Evolutionary conservation across 2,888 invertebrate species (phyloP).

Genomic region (Chymomyza procnemis): DNA sequence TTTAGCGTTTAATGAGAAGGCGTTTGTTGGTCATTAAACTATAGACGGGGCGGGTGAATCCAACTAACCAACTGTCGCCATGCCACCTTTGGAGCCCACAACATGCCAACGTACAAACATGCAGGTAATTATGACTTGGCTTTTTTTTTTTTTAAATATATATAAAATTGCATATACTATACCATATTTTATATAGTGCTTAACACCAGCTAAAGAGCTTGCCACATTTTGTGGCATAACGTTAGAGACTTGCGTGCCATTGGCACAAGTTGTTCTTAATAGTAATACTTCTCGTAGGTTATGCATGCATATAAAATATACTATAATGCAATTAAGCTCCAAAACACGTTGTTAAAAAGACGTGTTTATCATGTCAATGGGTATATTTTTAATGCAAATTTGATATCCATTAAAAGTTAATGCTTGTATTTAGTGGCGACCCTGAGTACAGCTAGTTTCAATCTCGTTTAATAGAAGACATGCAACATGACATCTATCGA

Average conservation of each 20-base stretch:
- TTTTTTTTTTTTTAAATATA: constrained; percentile 40
- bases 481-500: not conserved
- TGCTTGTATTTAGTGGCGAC: not conserved
- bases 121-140: constrained; percentile 60
- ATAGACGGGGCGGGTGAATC: constrained; percentile 19
- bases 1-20: constrained; percentile 73
- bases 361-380: not conserved
- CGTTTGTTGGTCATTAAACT: constrained; percentile 69
- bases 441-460: not conserved
- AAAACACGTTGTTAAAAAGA: not conserved
- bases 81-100: not conserved
- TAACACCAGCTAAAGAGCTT: not conserved
- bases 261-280: not conserved
- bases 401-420: not conserved
- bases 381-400: not conserved
- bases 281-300: too few species aligned
- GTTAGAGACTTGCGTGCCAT: not conserved
- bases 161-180: not conserved
- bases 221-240: not conserved
- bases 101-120: not conserved
- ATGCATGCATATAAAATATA: too few species aligned
- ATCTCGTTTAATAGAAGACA: not conserved
- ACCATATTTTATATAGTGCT: not conserved
- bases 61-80: not conserved
- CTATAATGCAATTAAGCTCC: not conserved